These are phyloP conservation scores for Mirounga angustirostris DNA, from an alignment of 2,113 vertebrate species.

Conservation along the genomic window DNA sequence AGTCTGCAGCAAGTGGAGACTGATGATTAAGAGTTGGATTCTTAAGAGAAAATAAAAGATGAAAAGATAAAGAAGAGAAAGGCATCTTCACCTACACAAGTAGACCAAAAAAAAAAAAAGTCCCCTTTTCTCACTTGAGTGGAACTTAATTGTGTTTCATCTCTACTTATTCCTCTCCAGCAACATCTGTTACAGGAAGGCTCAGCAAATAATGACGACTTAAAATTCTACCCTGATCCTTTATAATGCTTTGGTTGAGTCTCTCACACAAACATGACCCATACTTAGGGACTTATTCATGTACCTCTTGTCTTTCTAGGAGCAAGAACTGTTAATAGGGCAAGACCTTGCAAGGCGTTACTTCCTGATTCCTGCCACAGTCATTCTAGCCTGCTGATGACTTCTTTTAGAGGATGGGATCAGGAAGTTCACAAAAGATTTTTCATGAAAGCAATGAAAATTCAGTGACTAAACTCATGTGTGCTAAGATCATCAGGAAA, in stretches of 20 bases:
- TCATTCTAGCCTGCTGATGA: neutral
- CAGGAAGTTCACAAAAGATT: neutral
- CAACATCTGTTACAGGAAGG: neutral
- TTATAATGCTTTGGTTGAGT: neutral
- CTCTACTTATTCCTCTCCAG: neutral
- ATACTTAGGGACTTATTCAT: neutral
- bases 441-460: neutral
- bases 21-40: neutral
- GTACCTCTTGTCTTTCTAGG: neutral
- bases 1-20: neutral
- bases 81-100: neutral
- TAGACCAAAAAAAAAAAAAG: neutral
- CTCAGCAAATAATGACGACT: neutral
- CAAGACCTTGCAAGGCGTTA: neutral
- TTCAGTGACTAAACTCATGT: neutral
- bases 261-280: neutral
- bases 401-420: neutral
- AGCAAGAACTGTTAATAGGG: neutral
- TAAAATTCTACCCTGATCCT: neutral
- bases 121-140: neutral
- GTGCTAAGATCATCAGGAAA: neutral
- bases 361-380: neutral
- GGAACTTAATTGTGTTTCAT: neutral
- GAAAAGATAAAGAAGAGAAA: neutral
- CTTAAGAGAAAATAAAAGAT: neutral